phyloP scores from a whole-genome alignment of 2,888 invertebrate genomes.

The Noctua comes region DNA sequence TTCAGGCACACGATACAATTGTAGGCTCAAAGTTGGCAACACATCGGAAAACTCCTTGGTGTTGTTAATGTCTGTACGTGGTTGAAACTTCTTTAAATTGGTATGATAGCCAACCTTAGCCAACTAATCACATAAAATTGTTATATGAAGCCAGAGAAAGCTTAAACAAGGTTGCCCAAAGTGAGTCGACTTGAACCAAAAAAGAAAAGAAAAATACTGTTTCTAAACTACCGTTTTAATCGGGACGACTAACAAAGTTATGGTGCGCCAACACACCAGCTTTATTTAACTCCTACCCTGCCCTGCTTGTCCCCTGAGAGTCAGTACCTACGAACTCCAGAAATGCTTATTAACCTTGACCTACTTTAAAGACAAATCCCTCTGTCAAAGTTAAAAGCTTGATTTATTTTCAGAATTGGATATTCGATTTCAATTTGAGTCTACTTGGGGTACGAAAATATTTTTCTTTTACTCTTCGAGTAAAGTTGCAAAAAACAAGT shows the following conservation, averaged over 20 bases:
- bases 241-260: constrained; percentile 13
- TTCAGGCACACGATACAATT: constrained; percentile 8
- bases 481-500: constrained; percentile 11
- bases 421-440: constrained; percentile 30
- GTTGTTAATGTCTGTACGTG: neutral
- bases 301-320: constrained; percentile 31
- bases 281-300: constrained; percentile 25
- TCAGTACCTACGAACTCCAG: constrained; percentile 39
- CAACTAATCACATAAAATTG: neutral
- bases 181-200: neutral
- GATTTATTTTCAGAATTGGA: constrained; percentile 48
- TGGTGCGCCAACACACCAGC: neutral
- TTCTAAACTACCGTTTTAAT: constrained; percentile 3
- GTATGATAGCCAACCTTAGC: no score
- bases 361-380: constrained; percentile 48
- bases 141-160: constrained; percentile 2
- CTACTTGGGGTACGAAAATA: constrained; percentile 8
- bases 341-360: constrained; percentile 60
- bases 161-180: neutral
- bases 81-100: neutral
- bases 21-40: neutral
- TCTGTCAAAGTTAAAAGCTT: constrained; percentile 58
- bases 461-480: constrained; percentile 2
- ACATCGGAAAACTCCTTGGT: neutral
- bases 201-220: constrained; percentile 13